Base-by-base conservation (phyloP, 2,797 vertebrate species). In the Anas bahamensis region DNA sequence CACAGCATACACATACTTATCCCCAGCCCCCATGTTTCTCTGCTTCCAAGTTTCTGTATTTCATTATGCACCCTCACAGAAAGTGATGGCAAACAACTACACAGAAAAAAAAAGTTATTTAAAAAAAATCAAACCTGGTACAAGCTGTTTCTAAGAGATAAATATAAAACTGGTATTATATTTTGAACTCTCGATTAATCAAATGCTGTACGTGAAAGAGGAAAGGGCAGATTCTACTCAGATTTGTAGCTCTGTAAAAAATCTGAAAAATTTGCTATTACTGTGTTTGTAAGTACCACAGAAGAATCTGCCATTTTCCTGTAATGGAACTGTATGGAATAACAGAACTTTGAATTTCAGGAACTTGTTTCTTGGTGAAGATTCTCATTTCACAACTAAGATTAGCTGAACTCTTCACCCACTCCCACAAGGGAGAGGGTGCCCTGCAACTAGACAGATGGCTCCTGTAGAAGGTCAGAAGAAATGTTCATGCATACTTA, bases 401-500 rank as follows among this genome's bases (percentile, higher is more conserved):
- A 70, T 46, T 37, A 93, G 24, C 63, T 97, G 92, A 94, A 92
- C 90, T 90, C 78, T 75, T 96, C 81, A 90, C 70, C 78, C 1
- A 0, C 13, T 91, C 86, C 78, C 33, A 0, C 42, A 63, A 65
- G 66, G 77, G 11, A 84, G 13, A 88, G 18, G 74, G 44, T 85
- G 57, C 37, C 56, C 81, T 88, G 68, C 61, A 61, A 66, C 21
- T 9, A 80, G 75, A 83, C 85, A 88, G 81, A 91, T 78, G 87
- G 76, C 78, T 95, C 61, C 76, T 68, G 11, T 46, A 70, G 92
- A 70, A 93, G 79, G 86, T 69, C 87, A 74, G 68, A 33, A 94
- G 79, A 94, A 95, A 83, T 26, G 41, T 60, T 90, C 82, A 63
- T 64, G 65, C 66, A 76, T 48, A 79, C 70, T 69, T 78, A 68